A percentile compares a stretch with the other conserved stretches of the same genome.
Conservation (phyloP, 2,888 invertebrate genomes). For the Drosophila macrospina region DNA sequence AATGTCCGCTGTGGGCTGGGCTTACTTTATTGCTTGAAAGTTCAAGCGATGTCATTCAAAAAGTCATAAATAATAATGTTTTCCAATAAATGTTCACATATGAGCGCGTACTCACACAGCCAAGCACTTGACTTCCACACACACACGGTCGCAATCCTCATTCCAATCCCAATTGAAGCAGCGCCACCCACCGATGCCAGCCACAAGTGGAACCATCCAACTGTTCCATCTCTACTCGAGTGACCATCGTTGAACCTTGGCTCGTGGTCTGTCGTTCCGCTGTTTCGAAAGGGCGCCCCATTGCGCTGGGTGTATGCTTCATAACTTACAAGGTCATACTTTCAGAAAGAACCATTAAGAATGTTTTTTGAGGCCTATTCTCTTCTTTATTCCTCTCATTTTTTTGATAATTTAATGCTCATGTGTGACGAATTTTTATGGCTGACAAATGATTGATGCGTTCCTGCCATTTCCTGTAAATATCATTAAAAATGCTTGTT, state of each 20-base stretch:
- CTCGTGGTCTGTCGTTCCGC: constrained; percentile 22
- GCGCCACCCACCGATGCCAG: constrained; percentile 50
- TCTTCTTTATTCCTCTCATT: constrained; percentile 34
- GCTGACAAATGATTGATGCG: constrained; percentile 82
- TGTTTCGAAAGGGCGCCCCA: constrained; percentile 55
- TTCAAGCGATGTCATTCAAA: constrained; percentile 83
- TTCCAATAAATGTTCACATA: constrained; percentile 84
- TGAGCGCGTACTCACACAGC: constrained; percentile 70
- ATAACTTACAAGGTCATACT: constrained; percentile 81
- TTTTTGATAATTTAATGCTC: constrained; percentile 71
- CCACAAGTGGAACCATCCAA: constrained; percentile 59
- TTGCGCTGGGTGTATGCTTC: constrained; percentile 39
- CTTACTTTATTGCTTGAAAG: constrained; percentile 79
- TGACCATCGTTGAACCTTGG: constrained; percentile 71
- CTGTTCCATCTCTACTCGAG: constrained; percentile 39
- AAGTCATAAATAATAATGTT: constrained; percentile 84
- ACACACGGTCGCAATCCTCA: constrained; percentile 1
- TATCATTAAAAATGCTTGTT: constrained; percentile 70
- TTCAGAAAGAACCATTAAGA: constrained; percentile 71
- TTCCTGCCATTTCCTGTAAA: constrained; percentile 74
- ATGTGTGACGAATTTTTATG: constrained; percentile 82
- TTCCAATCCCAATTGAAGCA: constrained; percentile 51
- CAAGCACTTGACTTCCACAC: constrained; percentile 42
- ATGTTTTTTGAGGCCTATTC: constrained; percentile 37
- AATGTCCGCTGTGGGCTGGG: constrained; percentile 62